Evolutionary conservation across 2,888 invertebrate species (phyloP).

Genomic region (Erebia palarica): DNA sequence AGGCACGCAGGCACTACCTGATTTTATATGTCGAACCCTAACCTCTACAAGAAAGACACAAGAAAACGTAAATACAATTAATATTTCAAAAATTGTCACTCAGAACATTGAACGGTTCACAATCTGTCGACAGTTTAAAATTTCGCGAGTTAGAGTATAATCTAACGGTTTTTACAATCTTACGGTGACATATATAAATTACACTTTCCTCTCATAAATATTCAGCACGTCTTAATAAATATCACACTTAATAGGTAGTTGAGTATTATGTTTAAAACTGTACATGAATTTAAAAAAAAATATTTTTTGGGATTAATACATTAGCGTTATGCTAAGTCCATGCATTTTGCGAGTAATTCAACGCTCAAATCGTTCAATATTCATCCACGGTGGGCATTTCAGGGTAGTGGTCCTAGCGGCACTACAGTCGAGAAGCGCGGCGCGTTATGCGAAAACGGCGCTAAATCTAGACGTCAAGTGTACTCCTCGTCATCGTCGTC

Average conservation of each 20-base stretch:
- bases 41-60: too few species aligned
- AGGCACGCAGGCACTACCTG: too few species aligned
- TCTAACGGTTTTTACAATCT: too few species aligned
- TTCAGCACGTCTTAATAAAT: constrained; percentile 15
- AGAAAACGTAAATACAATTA: too few species aligned
- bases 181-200: neutral
- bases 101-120: too few species aligned
- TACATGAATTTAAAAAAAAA: constrained; percentile 8
- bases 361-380: constrained; percentile 53
- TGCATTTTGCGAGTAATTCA: constrained; percentile 39
- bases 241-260: constrained; percentile 38
- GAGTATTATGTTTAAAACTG: constrained; percentile 38
- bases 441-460: constrained; percentile 61
- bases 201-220: constrained; percentile 15
- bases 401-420: constrained; percentile 47
- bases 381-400: constrained; percentile 61
- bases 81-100: too few species aligned
- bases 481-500: constrained; percentile 70
- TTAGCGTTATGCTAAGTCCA: neutral
- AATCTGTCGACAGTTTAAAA: too few species aligned
- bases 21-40: too few species aligned
- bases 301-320: neutral
- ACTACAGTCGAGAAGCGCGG: constrained; percentile 56
- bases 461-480: constrained; percentile 61
- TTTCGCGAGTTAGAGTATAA: too few species aligned